These are phyloP conservation scores for Acrossocheilus fasciatus DNA, from an alignment of 2,797 vertebrate genomes.

Conservation along the genomic window DNA sequence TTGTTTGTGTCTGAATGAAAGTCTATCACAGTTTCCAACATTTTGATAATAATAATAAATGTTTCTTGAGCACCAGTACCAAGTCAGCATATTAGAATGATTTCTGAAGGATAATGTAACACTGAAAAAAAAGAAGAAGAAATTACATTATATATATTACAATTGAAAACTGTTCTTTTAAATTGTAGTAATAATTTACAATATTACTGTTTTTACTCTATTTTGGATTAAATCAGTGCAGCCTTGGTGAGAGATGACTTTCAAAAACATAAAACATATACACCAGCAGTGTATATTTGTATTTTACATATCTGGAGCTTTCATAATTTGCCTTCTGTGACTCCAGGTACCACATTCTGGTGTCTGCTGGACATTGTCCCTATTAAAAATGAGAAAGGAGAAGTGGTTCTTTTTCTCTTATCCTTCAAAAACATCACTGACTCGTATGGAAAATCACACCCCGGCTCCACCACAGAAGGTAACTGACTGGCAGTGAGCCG, in stretches of 20 bases:
- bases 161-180: background rate
- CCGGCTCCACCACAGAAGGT: conserved; percentile 79
- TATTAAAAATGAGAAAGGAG: conserved; percentile 96
- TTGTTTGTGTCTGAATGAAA: too few relatives aligned
- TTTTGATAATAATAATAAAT: background rate
- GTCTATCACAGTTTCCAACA: background rate
- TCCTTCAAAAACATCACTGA: conserved; percentile 96
- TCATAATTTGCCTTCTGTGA: conserved; percentile 17
- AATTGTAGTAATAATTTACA: background rate
- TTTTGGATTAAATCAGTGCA: background rate
- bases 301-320: background rate
- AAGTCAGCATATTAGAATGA: background rate
- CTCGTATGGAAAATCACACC: conserved; percentile 77
- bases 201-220: background rate
- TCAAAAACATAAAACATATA: background rate
- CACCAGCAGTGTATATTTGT: background rate
- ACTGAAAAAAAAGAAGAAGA: background rate
- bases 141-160: background rate
- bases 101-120: background rate
- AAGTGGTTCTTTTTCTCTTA: conserved; percentile 93
- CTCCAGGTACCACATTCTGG: conserved; percentile 87
- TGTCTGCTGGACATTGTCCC: conserved; percentile 94
- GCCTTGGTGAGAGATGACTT: background rate
- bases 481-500: conserved; percentile 56
- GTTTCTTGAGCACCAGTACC: background rate